These are phyloP conservation scores for Xyrauchen texanus DNA, from an alignment of 2,113 vertebrate species.

Conservation along the genomic window DNA sequence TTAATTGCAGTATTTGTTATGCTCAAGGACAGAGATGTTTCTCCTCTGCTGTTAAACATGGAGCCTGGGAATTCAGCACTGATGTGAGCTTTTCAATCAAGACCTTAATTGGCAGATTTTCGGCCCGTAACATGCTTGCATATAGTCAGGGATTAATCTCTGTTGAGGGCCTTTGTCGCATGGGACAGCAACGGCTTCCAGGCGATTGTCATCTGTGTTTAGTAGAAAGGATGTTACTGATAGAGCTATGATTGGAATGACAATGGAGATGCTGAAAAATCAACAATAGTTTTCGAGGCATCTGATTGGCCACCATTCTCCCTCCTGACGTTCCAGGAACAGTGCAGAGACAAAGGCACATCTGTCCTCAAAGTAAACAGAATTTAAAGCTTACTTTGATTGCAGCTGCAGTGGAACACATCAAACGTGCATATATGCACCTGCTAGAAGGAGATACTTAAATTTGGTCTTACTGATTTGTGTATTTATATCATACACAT, in stretches of 20 bases:
- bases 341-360: constrained; percentile 6
- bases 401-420: constrained; percentile 9
- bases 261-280: constrained; percentile 32
- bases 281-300: not conserved
- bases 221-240: constrained; percentile 12
- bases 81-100: constrained; percentile 29
- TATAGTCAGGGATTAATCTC: constrained; percentile 11
- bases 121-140: not conserved
- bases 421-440: constrained; percentile 14
- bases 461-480: not conserved
- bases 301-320: constrained; percentile 11
- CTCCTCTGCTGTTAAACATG: constrained; percentile 18
- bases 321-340: not conserved
- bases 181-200: constrained; percentile 16
- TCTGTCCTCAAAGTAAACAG: constrained; percentile 26
- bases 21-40: constrained; percentile 41
- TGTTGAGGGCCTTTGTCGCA: constrained; percentile 17
- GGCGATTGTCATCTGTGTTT: constrained; percentile 5
- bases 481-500: constrained; percentile 1
- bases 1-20: constrained; percentile 48
- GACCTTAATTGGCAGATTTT: constrained; percentile 37
- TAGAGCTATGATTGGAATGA: constrained; percentile 35
- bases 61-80: constrained; percentile 31
- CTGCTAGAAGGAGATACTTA: not conserved
- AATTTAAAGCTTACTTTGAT: constrained; percentile 26